Conservation (phyloP, 2,797 vertebrate genomes). For the Gambelia wislizenii region DNA sequence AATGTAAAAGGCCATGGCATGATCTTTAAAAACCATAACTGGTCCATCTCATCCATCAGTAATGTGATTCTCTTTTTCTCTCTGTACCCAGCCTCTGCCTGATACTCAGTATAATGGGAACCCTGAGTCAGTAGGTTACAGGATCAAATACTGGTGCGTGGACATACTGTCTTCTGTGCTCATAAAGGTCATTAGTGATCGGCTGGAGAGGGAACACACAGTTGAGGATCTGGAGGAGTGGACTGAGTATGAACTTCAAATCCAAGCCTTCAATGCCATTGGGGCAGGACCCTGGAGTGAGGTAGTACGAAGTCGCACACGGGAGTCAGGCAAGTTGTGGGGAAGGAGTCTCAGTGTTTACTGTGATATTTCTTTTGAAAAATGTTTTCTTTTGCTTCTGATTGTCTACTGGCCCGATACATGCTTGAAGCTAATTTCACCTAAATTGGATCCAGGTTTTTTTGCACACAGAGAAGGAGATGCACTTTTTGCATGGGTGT, state of each 20-base stretch:
- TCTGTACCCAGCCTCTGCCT: conserved; percentile 82
- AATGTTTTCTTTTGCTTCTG: not conserved
- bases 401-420: not conserved
- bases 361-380: not conserved
- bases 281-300: conserved; percentile 93
- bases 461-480: too few species aligned
- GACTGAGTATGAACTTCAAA: conserved; percentile 89
- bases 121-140: conserved; percentile 91
- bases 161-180: conserved; percentile 75
- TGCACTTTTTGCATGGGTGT: too few species aligned
- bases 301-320: conserved; percentile 82
- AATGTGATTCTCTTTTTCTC: not conserved
- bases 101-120: conserved; percentile 91
- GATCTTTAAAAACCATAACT: not conserved
- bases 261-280: conserved; percentile 94
- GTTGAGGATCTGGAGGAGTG: conserved; percentile 90
- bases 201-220: conserved; percentile 82
- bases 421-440: not conserved
- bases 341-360: accelerated
- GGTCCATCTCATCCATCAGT: accelerated
- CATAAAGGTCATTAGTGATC: conserved; percentile 77
- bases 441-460: not conserved
- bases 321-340: conserved; percentile 86
- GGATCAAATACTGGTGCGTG: conserved; percentile 81
- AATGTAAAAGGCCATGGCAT: accelerated